These are phyloP conservation scores for Scotopteryx bipunctaria DNA, from an alignment of 2,888 invertebrate genomes.

Conservation along the genomic window DNA sequence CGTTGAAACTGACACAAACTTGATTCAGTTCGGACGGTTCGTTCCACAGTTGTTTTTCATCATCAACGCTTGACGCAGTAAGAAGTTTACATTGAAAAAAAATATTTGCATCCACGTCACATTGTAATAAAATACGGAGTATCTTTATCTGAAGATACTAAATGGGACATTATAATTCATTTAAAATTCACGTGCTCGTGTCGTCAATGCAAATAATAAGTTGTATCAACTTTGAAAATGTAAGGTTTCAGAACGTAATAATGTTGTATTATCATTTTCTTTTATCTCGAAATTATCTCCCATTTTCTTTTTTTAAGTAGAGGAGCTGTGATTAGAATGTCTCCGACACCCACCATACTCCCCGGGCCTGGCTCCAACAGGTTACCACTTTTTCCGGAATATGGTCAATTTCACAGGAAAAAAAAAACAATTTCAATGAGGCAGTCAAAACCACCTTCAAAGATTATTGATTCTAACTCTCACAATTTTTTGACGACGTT, in stretches of 20 bases:
- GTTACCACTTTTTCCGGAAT: no score
- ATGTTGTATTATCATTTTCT: constrained; percentile 9
- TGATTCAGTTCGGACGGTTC: constrained; percentile 4
- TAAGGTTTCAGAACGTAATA: constrained; percentile 13
- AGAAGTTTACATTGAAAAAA: constrained; percentile 6
- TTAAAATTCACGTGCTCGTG: constrained; percentile 30
- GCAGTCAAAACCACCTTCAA: no score
- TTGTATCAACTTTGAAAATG: constrained; percentile 17
- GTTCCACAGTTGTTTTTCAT: constrained; percentile 9
- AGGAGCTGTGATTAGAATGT: no score
- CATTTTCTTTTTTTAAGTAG: constrained; percentile 11
- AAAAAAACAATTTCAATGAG: no score
- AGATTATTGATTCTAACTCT: no score
- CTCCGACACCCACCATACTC: no score
- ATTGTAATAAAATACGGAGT: constrained; percentile 7
- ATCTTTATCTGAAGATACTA: constrained; percentile 23
- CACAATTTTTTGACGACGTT: constrained; percentile 23
- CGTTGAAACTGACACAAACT: constrained; percentile 9
- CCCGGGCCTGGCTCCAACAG: no score
- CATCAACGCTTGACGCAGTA: neutral
- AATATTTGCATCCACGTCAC: constrained; percentile 10
- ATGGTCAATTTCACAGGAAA: no score
- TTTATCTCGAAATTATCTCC: constrained; percentile 21
- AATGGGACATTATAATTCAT: constrained; percentile 16
- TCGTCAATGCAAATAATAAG: constrained; percentile 29